Conservation (phyloP, 2,888 invertebrate genomes). For the Carcina quercana region DNA sequence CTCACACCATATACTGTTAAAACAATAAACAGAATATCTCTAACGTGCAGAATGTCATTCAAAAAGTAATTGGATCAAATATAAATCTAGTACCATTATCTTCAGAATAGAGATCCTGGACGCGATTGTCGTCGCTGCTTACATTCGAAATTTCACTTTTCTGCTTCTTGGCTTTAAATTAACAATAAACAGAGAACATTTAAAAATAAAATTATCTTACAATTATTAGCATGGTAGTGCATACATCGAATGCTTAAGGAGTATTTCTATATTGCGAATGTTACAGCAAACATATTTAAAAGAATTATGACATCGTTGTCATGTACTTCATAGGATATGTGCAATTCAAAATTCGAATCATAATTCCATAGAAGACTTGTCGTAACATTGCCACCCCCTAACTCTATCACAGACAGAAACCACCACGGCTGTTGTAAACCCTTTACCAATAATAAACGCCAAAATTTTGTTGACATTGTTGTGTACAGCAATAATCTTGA, state of each 20-base stretch:
- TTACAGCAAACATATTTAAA: not conserved
- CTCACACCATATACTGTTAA: too few relatives aligned
- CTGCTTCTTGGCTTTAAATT: constrained; percentile 67
- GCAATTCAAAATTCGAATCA: constrained; percentile 1
- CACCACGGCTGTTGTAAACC: constrained; percentile 27
- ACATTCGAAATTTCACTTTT: constrained; percentile 55
- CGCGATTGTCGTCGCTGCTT: constrained; percentile 43
- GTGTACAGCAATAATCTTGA: constrained; percentile 42
- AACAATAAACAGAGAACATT: constrained; percentile 27
- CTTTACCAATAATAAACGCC: constrained; percentile 45
- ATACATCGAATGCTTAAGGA: not conserved
- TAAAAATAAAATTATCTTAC: not conserved
- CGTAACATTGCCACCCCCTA: constrained; percentile 15
- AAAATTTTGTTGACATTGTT: constrained; percentile 33
- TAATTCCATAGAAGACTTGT: not conserved
- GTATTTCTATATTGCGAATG: not conserved
- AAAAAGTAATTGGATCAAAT: constrained; percentile 17
- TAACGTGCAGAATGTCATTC: constrained; percentile 11
- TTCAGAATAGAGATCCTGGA: constrained; percentile 40
- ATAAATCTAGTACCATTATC: constrained; percentile 48
- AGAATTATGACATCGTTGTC: not conserved
- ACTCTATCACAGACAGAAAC: constrained; percentile 27
- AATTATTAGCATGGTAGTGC: not conserved
- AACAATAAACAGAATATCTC: too few relatives aligned
- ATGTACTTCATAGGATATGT: not conserved